phyloP scores from a whole-genome alignment of 37 sponge, comb jelly and placozoan species.

The Spongilla lacustris region DNA sequence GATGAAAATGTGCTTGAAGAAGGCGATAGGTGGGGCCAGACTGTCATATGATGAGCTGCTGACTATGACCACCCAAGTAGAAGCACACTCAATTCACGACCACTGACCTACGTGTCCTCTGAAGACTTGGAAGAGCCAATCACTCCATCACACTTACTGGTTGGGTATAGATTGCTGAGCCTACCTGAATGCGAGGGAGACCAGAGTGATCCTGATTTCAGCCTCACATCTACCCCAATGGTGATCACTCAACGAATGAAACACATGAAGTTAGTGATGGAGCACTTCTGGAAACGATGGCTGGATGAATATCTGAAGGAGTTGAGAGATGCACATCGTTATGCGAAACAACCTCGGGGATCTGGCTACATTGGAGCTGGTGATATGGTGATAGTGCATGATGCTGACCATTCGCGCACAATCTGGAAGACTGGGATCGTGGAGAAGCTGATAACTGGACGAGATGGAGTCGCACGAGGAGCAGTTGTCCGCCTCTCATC shows the following conservation, averaged over 20 bases:
- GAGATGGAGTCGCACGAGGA: slow-evolving; percentile 22
- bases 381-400: slow-evolving; percentile 31
- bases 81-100: slow-evolving; percentile 44
- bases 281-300: slow-evolving; percentile 49
- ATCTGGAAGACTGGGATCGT: slow-evolving; percentile 16
- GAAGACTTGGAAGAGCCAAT: slow-evolving; percentile 49
- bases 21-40: slow-evolving; percentile 25
- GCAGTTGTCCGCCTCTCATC: slow-evolving; percentile 5
- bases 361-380: background rate
- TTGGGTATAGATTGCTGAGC: slow-evolving; percentile 18
- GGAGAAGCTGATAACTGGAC: background rate
- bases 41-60: slow-evolving; percentile 39
- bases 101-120: slow-evolving; percentile 43
- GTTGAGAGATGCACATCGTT: slow-evolving; percentile 15
- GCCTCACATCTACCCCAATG: background rate
- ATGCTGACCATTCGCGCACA: background rate
- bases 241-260: slow-evolving; percentile 9
- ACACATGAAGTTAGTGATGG: slow-evolving; percentile 10
- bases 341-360: background rate
- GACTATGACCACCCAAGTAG: slow-evolving; percentile 31
- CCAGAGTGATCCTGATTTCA: slow-evolving; percentile 12
- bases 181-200: slow-evolving; percentile 9
- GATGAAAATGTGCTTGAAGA: slow-evolving; percentile 30
- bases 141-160: slow-evolving; percentile 43
- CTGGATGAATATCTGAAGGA: slow-evolving; percentile 14